Evolutionary conservation across 2,888 invertebrate genomes (phyloP), one percentile per base, ranked within the genome.

Genomic region (Parnassius smintheus): DNA sequence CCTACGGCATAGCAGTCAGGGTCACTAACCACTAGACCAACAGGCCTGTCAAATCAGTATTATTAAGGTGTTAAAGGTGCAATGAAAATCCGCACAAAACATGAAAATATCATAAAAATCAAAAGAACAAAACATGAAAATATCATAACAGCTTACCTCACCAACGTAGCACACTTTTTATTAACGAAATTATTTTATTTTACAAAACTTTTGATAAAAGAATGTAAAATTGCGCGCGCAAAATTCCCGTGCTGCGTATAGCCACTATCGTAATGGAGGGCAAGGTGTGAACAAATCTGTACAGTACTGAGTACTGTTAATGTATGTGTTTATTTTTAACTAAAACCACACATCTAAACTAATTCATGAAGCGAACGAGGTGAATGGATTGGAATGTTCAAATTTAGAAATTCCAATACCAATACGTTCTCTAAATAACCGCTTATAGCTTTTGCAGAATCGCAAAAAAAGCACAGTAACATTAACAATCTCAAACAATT

Each of bases 281-380:
- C 77, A 81, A 88, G 85, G 87, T 87, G 88, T 80, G 82, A 85
- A 83, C 73, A 74, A 82, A 78, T 78, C 70, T 68, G 71, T 70
- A 73, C 72, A 67, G 68, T 69, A 61, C 69, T 67, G 72, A 67
- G 68, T 69, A 61, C 69, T 67, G 72, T 72, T 68, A 74, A 74
- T 76, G 75, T 73, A 78, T 77, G 78, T 76, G 81, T 87, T 87
- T 90, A 88, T 89, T 88, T 89, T 85, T 76, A 82, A 77, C 59
- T 52, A 44, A 60, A 53, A 53, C 56, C 56, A 51, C 42, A 56
- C 50, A 56, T 48, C 35, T 35, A 60, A 60, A 56, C 56, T 53
- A 56, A 56, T 64, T 64, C 46, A 64, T 60, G 60, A 51, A 25
- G 9, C 60, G 48, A 56, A 64, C 52, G 52, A 46, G 58, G 49